Evolutionary conservation across 2,797 vertebrate species (phyloP).

Genomic region (Phataginus tricuspis): DNA sequence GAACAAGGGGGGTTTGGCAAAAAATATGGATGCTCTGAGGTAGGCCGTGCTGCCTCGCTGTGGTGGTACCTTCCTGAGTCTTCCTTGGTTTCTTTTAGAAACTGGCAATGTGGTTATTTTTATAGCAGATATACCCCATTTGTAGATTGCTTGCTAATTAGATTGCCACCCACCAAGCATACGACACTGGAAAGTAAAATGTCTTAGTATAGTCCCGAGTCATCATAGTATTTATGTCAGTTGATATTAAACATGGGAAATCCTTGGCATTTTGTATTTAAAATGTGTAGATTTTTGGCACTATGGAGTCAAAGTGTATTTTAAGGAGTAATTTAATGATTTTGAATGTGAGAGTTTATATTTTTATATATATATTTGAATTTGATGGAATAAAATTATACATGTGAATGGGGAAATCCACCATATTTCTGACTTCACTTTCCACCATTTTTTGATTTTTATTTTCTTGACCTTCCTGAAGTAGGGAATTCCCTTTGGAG

Average conservation of each 20-base stretch:
- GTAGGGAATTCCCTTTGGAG: slow-evolving; percentile 88
- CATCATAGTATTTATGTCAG: accelerated
- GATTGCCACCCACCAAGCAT: accelerated
- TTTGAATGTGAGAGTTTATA: not conserved
- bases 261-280: not conserved
- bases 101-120: not conserved
- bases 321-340: not conserved
- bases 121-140: no score
- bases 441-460: not conserved
- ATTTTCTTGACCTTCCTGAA: slow-evolving; percentile 54
- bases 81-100: not conserved
- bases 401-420: not conserved
- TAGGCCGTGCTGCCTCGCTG: accelerated
- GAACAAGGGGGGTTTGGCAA: not conserved
- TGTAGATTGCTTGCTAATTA: not conserved
- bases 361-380: not conserved
- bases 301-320: not conserved
- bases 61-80: no score
- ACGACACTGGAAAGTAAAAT: accelerated
- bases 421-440: not conserved
- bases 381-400: not conserved
- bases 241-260: accelerated
- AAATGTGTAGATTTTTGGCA: not conserved
- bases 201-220: accelerated
- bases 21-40: accelerated